Base-by-base conservation (phyloP, 2,888 invertebrate species). In the Melanotus villosus region DNA sequence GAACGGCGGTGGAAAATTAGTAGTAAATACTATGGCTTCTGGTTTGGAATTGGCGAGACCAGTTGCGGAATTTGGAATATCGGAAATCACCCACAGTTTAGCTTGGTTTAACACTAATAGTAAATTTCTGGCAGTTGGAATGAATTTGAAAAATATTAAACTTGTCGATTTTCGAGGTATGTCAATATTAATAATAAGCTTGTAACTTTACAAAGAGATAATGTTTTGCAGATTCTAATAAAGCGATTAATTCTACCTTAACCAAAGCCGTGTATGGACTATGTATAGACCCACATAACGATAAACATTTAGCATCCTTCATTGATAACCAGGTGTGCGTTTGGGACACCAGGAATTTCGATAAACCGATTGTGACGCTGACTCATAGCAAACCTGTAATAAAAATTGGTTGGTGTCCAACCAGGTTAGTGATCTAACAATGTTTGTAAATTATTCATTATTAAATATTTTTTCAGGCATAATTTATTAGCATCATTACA, bases 341-440 rank as follows among this genome's bases (percentile, higher is more conserved):
- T 66, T 98, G 97, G 97, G 98, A 98, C 84, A 89, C 92, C 52
- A 87, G 97, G 64, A 92, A 91, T 79, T 92, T 97, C 80, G 94
- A 95, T 76, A 92, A 94, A 79, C 96, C 97, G 0, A 88, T 94
- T 72, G 86, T 94, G 23, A 90, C 92, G 9, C 86, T 95, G 68
- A 89, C 90, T 54, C 92, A 91, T 78, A 84, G 85, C 30, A 92
- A 92, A 80, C 89, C 90, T 65, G 88, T 96, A 62, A 87, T 90
- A 10, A 93, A 92, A 85, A 88, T 97, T 57, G 88, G 90, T 69
- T 97, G 97, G 97, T 95, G 96, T 81, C 96, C 96, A 2, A 96
- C 96, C 19, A 90, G 93, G 89, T 91, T 79, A n/a, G 32, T 68
- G 50, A n/a, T 34, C 34, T 43, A 38, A 47, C n/a, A 16, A 4